Conservation (phyloP, 1,140 invertebrate genomes). For the Hypsibius dujardini region DNA sequence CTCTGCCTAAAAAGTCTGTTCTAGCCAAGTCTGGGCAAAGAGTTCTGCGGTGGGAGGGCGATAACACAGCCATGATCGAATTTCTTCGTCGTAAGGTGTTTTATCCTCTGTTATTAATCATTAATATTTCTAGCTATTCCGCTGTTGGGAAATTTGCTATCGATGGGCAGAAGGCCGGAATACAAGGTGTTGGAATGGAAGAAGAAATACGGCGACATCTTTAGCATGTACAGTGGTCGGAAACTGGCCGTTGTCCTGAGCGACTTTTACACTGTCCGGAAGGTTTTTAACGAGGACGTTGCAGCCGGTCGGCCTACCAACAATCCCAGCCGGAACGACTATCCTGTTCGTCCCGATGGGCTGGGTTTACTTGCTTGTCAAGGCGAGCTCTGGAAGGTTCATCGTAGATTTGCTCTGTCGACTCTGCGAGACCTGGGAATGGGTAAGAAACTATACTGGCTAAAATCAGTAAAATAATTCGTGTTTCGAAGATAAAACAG, state of each 20-base stretch:
- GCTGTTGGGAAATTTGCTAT: background rate
- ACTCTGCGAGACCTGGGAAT: background rate
- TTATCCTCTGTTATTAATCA: too few species aligned
- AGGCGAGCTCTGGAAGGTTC: background rate
- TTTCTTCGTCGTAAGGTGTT: too few species aligned
- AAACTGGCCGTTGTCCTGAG: background rate
- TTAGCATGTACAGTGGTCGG: background rate
- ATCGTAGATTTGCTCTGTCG: background rate
- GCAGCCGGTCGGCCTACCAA: background rate
- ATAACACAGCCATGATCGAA: too few species aligned
- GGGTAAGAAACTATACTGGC: background rate
- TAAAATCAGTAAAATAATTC: too few species aligned
- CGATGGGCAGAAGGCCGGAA: background rate
- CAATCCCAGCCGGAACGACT: background rate
- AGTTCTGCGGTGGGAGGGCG: too few species aligned
- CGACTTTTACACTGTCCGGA: background rate
- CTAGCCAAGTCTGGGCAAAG: too few species aligned
- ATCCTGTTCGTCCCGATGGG: background rate
- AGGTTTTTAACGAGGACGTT: background rate
- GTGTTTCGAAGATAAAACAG: too few species aligned
- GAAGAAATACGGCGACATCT: background rate
- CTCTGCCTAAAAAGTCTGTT: too few species aligned
- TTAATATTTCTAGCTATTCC: background rate
- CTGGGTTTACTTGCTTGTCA: too few species aligned
- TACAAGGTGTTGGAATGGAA: background rate